Conservation (phyloP, 2,113 vertebrate species). For the Murina feae region DNA sequence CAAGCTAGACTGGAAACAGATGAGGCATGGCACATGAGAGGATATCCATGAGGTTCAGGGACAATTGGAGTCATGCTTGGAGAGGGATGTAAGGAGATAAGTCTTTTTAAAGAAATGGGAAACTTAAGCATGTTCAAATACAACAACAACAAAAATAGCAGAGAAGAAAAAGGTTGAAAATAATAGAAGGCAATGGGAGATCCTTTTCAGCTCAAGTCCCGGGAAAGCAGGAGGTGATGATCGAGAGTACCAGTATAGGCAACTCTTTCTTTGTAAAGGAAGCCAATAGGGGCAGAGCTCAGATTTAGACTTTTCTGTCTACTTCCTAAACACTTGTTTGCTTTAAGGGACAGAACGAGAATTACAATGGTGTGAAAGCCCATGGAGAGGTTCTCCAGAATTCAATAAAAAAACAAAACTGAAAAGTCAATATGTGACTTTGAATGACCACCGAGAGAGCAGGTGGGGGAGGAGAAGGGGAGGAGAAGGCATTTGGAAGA, state of each 20-base stretch:
- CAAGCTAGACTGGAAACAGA: not conserved
- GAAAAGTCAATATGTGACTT: not conserved
- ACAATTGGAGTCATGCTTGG: not conserved
- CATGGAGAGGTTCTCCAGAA: not conserved
- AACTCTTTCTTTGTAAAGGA: not conserved
- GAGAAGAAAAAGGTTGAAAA: not conserved
- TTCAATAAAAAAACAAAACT: not conserved
- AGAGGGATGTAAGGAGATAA: not conserved
- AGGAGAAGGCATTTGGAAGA: not conserved
- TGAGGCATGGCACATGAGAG: not conserved
- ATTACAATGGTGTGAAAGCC: not conserved
- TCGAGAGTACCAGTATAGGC: not conserved
- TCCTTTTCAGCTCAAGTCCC: not conserved
- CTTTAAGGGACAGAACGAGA: not conserved
- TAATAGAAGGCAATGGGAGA: not conserved
- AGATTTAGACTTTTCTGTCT: not conserved
- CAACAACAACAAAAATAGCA: not conserved
- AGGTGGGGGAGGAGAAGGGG: not conserved
- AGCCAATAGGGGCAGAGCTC: not conserved
- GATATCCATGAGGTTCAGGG: not conserved
- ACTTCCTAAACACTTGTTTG: not conserved
- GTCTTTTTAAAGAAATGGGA: not conserved
- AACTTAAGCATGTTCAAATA: not conserved
- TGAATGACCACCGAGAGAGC: not conserved
- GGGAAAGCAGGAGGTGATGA: not conserved